Base-by-base conservation (phyloP, 2,113 vertebrate genomes). In the Lophochroa leadbeateri region DNA sequence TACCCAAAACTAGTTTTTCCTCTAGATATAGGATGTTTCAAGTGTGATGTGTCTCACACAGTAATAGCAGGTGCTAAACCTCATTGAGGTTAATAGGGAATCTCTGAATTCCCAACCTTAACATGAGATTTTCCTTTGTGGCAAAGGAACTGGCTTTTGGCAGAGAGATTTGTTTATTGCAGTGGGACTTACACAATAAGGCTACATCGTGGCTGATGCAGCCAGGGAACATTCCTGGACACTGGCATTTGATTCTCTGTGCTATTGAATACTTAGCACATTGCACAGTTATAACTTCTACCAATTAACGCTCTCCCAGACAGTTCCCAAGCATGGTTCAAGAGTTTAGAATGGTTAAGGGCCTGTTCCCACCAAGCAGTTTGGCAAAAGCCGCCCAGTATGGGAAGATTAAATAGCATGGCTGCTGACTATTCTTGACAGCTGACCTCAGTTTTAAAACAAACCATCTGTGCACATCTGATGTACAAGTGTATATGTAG, bases 141-240 rank as follows among this genome's bases (percentile, higher is more conserved):
- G 39, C 43, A 52, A 71, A 67, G 47, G 21, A 78, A 20, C 23
- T 61, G 46, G 1, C 2, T 88, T 83, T 92, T 96, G 92, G 86
- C 95, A 84, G 44, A 39, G 37, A 69, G 41, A 25, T 94, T 90
- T 93, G 80, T 95, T 93, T 96, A 65, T 83, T 93, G 61, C 85
- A 53, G 64, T 13, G 29, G 18, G 50, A 82, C 86, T 94, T 91
- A 11, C 50, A 78, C 61, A 91, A n/a, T 88, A 64, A 68, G 80
- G 46, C 85, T 88, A 27, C 79, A 31, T 90, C 27, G 33, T 39
- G 87, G 49, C 91, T 83, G 46, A 41, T 94, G 94, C 80, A 84
- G 92, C 91, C 88, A 67, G 88, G 72, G 80, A 89, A 84, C 96
- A 86, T 96, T 96, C 88, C 86, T 81, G 92, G 83, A 78, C 77